These are phyloP conservation scores for Tympanoctomys barrerae DNA, from an alignment of 2,797 vertebrate genomes.

Conservation along the genomic window DNA sequence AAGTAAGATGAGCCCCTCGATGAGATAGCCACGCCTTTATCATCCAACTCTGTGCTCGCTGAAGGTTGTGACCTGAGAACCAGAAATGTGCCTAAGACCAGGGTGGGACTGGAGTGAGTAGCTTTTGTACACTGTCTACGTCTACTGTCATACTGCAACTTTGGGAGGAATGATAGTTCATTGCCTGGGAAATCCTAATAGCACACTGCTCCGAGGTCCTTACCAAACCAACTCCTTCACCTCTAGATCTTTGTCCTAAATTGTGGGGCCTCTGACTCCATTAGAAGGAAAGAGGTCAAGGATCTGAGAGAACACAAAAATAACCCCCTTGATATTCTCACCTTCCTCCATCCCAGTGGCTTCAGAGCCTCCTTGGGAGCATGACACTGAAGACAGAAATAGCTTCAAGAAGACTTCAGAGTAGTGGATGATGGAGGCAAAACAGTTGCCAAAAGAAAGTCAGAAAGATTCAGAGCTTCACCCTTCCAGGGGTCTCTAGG, in stretches of 20 bases:
- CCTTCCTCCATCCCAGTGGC: constrained; percentile 41
- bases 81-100: neutral
- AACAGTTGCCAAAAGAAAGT: neutral
- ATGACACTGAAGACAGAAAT: constrained; percentile 70
- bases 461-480: neutral
- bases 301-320: constrained; percentile 52
- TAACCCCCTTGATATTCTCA: constrained; percentile 48
- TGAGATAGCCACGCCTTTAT: neutral
- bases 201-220: neutral
- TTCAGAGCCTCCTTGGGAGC: constrained; percentile 61
- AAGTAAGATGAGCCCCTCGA: neutral
- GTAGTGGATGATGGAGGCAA: constrained; percentile 57
- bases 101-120: neutral
- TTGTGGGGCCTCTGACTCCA: constrained; percentile 26
- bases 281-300: constrained; percentile 41
- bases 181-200: constrained; percentile 47
- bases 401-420: constrained; percentile 76
- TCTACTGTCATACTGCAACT: neutral
- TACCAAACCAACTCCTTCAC: constrained; percentile 16
- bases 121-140: neutral
- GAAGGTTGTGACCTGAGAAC: neutral
- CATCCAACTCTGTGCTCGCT: neutral
- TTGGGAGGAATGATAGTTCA: neutral
- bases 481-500: neutral
- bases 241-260: constrained; percentile 9